Base-by-base conservation (phyloP, 1,140 invertebrate species). In the Diorhabda sublineata region DNA sequence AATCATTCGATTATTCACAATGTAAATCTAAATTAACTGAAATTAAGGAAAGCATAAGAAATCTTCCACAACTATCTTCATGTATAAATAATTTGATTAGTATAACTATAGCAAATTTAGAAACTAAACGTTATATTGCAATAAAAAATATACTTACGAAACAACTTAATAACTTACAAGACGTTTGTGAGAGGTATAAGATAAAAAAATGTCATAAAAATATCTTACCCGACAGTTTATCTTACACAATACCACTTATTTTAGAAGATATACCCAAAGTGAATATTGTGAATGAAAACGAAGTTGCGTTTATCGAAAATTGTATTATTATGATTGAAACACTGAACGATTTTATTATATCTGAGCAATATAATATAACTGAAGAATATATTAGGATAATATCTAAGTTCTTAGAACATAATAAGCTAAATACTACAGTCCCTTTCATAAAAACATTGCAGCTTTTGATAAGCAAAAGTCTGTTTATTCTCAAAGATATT, bases 401-500 rank as follows among this genome's bases (percentile, higher is more conserved):
- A 11, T n/a, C 58, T 2, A 47, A 69, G 56, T 69, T 73, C 57
- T 41, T 73, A 7, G 60, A 69, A 6, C 52, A 26, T 26, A 69
- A 71, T 11, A 47, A 65, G 59, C n/a, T 58, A 3, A 56, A 56
- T 26, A 57, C 52, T 26, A 4, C 41, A 8, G 1, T 2, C 3
- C 61, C 58, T 9, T 26, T 70, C 0, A 26, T 64, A 5, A 61
- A 69, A 52, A 67, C 62, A 11, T 42, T 63, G 6, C 56, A 63
- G 9, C 9, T 67, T 11, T 8, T 73, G 4, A 26, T 73, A 4
- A 69, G 69, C 42, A 69, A 69, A 60, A 45, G 60, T 45, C n/a
- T 67, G 9, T 42, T 61, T n/a, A 64, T 26, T 11, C 60, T 77
- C 8, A 71, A 73, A 64, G 71, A 71, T 8, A 65, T 79, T 11